phyloP scores from a whole-genome alignment of 2,797 vertebrate species.

The Pipistrellus nathusii region DNA sequence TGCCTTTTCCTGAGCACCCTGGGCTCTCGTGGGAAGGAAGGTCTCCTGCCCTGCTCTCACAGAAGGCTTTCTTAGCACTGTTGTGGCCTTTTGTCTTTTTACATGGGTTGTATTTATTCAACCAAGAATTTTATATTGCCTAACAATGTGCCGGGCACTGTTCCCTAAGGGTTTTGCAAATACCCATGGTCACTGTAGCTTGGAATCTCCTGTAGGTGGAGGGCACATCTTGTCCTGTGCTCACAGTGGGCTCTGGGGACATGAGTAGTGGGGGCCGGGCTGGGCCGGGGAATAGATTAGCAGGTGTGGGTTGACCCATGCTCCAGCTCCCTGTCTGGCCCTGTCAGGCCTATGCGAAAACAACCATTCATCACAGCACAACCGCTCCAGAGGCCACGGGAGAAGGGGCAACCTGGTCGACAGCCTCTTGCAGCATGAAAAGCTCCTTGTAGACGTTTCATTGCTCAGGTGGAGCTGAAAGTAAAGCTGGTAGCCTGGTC shows the following conservation, averaged over 20 bases:
- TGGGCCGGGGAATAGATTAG: neutral
- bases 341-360: neutral
- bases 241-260: neutral
- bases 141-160: neutral
- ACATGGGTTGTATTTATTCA: slow-evolving; percentile 42
- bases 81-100: slow-evolving; percentile 15
- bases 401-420: neutral
- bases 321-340: neutral
- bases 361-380: neutral
- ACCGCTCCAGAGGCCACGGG: accelerated
- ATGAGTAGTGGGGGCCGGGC: accelerated
- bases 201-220: neutral
- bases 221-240: neutral
- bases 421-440: neutral
- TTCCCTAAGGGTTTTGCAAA: slow-evolving; percentile 10
- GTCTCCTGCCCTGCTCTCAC: neutral
- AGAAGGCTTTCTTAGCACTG: neutral
- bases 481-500: neutral
- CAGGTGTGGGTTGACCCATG: accelerated
- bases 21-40: neutral
- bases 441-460: neutral
- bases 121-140: neutral
- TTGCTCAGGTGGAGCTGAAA: neutral
- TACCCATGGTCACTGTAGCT: neutral
- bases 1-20: neutral